phyloP scores from a whole-genome alignment of 2,888 invertebrate genomes.

The Meghimatium bilineatum region DNA sequence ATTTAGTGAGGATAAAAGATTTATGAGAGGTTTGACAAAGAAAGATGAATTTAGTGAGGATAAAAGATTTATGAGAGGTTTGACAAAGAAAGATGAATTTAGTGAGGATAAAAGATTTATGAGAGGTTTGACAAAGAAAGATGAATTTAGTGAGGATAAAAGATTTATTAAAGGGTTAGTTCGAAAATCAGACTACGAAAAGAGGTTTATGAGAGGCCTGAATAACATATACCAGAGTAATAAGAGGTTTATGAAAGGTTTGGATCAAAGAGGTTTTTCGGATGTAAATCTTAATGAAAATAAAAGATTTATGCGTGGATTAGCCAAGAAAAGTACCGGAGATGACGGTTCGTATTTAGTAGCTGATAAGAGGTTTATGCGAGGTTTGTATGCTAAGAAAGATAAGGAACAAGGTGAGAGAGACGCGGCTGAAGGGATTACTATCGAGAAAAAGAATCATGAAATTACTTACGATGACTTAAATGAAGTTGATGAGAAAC shows the following conservation, averaged over 20 bases:
- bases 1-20: too few relatives aligned
- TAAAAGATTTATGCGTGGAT: not conserved
- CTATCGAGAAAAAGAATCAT: not conserved
- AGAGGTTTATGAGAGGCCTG: too few relatives aligned
- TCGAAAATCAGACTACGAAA: too few relatives aligned
- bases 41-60: too few relatives aligned
- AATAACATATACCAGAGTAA: too few relatives aligned
- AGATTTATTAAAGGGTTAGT: constrained; percentile 6
- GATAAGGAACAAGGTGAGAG: not conserved
- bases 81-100: not conserved
- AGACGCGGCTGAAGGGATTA: not conserved
- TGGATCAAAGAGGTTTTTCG: not conserved
- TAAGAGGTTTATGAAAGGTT: constrained; percentile 17
- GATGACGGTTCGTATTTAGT: not conserved
- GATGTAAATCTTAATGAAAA: not conserved
- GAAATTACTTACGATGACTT: constrained; percentile 2
- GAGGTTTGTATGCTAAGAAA: constrained; percentile 24
- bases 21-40: too few relatives aligned
- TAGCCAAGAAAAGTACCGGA: not conserved
- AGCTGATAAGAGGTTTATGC: constrained; percentile 21
- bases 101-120: constrained; percentile 15
- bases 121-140: constrained; percentile 9
- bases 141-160: not conserved
- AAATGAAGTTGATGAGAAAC: constrained; percentile 5
- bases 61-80: constrained; percentile 38